Conservation (phyloP, 2,113 vertebrate genomes). For the Verasper variegatus region DNA sequence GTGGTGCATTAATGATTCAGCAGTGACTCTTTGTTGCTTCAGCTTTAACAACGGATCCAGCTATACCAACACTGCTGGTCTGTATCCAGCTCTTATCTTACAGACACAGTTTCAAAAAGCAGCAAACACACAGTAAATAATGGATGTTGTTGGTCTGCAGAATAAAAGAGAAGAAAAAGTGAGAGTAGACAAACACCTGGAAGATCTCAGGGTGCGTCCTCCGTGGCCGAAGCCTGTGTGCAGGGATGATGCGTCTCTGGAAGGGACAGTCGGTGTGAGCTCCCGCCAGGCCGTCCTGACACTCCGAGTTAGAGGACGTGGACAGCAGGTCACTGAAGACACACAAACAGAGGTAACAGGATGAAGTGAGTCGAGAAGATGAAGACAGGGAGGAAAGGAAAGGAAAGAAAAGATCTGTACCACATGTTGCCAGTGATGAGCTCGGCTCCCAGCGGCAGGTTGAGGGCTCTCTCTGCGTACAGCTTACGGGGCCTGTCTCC, state of each 20-base stretch:
- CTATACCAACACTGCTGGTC: conserved; percentile 8
- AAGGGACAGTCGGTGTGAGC: conserved; percentile 86
- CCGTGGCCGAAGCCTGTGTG: conserved; percentile 85
- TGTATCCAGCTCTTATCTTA: neutral
- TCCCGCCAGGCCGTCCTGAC: conserved; percentile 86
- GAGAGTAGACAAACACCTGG: conserved; percentile 71
- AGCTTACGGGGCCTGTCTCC: conserved; percentile 85
- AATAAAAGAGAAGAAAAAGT: neutral
- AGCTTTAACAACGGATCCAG: conserved; percentile 1
- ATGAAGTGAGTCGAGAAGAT: neutral
- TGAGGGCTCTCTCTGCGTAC: conserved; percentile 85
- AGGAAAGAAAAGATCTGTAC: conserved; percentile 53
- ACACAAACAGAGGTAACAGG: conserved; percentile 32
- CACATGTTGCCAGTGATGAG: conserved; percentile 86
- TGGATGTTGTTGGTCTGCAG: neutral
- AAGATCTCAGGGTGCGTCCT: conserved; percentile 91
- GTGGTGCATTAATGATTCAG: conserved; percentile 36
- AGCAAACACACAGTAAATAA: no score
- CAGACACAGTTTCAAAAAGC: no score
- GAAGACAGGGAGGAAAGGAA: neutral
- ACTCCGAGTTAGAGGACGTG: conserved; percentile 92
- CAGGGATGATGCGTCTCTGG: conserved; percentile 90
- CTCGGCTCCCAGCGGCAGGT: conserved; percentile 85
- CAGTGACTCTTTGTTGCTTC: conserved; percentile 3
- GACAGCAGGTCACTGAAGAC: conserved; percentile 87